A percentile compares a stretch with the other conserved stretches of the same genome.
Conservation (phyloP, 2,113 vertebrate species). For the Myrmecobius fasciatus region DNA sequence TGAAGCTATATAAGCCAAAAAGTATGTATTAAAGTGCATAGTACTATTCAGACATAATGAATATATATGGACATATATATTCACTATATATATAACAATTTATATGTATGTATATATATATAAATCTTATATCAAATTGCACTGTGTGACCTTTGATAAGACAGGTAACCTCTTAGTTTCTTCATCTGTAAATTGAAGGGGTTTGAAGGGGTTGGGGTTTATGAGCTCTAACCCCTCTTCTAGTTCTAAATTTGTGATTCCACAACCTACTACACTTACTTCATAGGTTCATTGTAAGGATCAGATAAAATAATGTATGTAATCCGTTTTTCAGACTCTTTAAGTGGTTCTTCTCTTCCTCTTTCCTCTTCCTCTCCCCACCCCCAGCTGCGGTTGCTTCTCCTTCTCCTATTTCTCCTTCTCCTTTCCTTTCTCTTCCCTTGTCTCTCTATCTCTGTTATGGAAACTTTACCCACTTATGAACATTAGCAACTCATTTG, state of each 20-base stretch:
- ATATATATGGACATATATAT: no score
- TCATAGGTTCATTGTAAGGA: not conserved
- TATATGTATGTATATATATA: no score
- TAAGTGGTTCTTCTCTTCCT: not conserved
- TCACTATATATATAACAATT: no score
- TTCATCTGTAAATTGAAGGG: not conserved
- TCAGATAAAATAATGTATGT: not conserved
- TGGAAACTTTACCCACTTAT: not conserved
- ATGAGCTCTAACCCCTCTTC: not conserved
- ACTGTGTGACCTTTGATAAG: not conserved
- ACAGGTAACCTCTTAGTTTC: not conserved
- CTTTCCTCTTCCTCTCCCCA: no score
- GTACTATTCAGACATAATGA: not conserved
- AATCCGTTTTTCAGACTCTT: not conserved
- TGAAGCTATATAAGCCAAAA: not conserved
- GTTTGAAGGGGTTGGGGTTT: not conserved
- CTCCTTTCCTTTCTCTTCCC: not conserved
- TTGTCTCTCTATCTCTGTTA: not conserved
- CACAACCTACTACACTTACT: not conserved
- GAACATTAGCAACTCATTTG: not conserved
- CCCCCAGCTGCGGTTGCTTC: not conserved
- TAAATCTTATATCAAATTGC: not conserved
- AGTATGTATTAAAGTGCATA: not conserved
- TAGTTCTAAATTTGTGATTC: not conserved
- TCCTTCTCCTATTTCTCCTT: rapidly evolving